phyloP scores from a whole-genome alignment of 2,888 invertebrate species.

The Thera britannica region DNA sequence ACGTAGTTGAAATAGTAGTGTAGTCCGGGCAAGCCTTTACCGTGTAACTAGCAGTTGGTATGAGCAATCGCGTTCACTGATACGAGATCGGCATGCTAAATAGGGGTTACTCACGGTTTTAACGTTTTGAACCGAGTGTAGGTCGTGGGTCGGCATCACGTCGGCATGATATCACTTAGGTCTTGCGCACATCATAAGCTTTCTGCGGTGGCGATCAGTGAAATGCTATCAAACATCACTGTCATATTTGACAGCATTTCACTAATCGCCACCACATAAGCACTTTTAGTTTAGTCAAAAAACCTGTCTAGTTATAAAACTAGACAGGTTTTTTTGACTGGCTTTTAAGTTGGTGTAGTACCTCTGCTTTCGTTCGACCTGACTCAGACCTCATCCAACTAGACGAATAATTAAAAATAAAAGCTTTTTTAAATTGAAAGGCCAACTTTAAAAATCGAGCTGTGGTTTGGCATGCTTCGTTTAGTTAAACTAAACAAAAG shows the following conservation, averaged over 20 bases:
- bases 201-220: no score
- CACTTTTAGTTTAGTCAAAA: no score
- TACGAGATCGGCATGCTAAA: constrained; percentile 78
- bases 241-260: no score
- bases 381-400: background rate
- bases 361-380: no score
- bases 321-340: no score
- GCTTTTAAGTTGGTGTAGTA: no score
- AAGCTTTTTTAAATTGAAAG: background rate
- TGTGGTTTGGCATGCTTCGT: constrained; percentile 3
- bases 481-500: constrained; percentile 23
- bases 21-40: background rate
- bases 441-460: background rate
- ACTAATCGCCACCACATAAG: no score
- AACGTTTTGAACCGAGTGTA: constrained; percentile 50
- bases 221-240: no score
- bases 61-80: constrained; percentile 68
- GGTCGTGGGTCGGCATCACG: constrained; percentile 45
- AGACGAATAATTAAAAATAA: background rate
- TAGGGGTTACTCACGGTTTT: constrained; percentile 74
- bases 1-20: background rate
- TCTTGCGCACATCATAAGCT: no score
- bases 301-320: no score
- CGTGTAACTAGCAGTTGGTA: constrained; percentile 56
- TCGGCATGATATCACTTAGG: constrained; percentile 18